A percentile compares a stretch with the other conserved stretches of the same genome.
These are phyloP conservation scores for Cryptocephalus moraei DNA, from an alignment of 2,888 invertebrate genomes.

Conservation along the genomic window DNA sequence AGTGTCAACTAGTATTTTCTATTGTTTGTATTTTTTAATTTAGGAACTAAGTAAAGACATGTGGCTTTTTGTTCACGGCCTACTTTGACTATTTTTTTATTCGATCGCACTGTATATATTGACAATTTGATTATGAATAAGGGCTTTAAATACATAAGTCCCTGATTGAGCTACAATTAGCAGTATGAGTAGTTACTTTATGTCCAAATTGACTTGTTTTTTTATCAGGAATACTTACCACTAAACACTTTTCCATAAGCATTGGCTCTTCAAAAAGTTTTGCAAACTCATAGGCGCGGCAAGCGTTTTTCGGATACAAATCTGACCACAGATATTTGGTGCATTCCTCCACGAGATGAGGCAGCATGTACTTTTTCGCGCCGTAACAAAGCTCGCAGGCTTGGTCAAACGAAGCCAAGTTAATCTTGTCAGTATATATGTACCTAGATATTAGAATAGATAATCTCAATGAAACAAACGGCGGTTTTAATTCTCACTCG, in stretches of 20 bases:
- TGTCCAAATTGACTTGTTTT: too few relatives aligned
- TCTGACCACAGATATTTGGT: constrained; percentile 78
- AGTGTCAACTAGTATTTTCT: too few relatives aligned
- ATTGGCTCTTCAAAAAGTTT: constrained; percentile 74
- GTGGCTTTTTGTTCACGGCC: too few relatives aligned
- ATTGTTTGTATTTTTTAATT: too few relatives aligned
- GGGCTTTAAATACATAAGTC: too few relatives aligned
- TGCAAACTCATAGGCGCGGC: constrained; percentile 78
- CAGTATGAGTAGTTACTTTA: too few relatives aligned
- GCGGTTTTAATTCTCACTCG: constrained; percentile 44
- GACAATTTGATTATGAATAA: too few relatives aligned
- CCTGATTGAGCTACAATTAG: too few relatives aligned
- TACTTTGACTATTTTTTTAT: too few relatives aligned
- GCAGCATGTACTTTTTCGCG: constrained; percentile 81
- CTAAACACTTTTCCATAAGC: constrained; percentile 71
- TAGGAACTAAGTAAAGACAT: too few relatives aligned
- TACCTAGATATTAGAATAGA: constrained; percentile 43
- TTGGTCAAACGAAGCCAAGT: constrained; percentile 72
- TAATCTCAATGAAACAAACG: background rate
- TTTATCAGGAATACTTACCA: constrained; percentile 38
- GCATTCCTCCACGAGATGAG: constrained; percentile 72
- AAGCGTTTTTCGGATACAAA: constrained; percentile 68
- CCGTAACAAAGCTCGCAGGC: constrained; percentile 82
- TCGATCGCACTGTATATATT: too few relatives aligned
- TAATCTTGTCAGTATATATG: constrained; percentile 73